Evolutionary conservation across 1,140 invertebrate species (phyloP), one percentile per base, ranked within the genome.

Genomic region (Aphelinus certus): DNA sequence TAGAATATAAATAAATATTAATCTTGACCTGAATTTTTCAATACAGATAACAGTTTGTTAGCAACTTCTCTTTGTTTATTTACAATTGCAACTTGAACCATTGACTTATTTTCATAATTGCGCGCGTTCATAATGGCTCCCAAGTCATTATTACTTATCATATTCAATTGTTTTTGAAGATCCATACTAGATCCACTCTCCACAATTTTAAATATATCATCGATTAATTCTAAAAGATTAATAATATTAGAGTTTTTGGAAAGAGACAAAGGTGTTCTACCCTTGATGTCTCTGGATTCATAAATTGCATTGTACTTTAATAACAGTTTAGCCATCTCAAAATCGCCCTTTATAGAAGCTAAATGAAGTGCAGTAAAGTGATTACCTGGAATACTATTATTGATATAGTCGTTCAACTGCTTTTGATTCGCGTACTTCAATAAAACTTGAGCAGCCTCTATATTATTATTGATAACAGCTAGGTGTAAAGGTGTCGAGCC

Each of bases 401-500:
- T 75, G 10, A 77, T 2, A 53, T 57, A 74, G 7, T 57, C 48
- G n/a, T 2, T 46, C n/a, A 77, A 58, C 51, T 64, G 49, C 49
- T 73, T 42, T 26, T 2, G 70, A 64, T 9, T 51, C 7, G 26
- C 26, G 42, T 60, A 26, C 3, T 63, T 46, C n/a, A 77, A 71
- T 26, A 77, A 42, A 75, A 71, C 4, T 49, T 71, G 43, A 2
- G 67, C 56, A 26, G 26, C 53, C 1, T 68, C 58, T 10, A 77
- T 61, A 57, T 68, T 7, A n/a, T 49, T 55, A 10, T 55, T 55
- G 5, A 55, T 55, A 7, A 92, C 89, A 7, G 92, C 92, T 76
- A 90, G 91, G 80, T 94, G 93, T 2, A 94, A 83, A 43, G 91
- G 90, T 5, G 92, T 91, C 84, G 94, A 94, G 3, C 93, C 93